Percentiles rank a stretch among this genome's conserved stretches.
These are phyloP conservation scores for Zaprionus kolodkinae DNA, from an alignment of 1,140 invertebrate genomes.

Conservation along the genomic window DNA sequence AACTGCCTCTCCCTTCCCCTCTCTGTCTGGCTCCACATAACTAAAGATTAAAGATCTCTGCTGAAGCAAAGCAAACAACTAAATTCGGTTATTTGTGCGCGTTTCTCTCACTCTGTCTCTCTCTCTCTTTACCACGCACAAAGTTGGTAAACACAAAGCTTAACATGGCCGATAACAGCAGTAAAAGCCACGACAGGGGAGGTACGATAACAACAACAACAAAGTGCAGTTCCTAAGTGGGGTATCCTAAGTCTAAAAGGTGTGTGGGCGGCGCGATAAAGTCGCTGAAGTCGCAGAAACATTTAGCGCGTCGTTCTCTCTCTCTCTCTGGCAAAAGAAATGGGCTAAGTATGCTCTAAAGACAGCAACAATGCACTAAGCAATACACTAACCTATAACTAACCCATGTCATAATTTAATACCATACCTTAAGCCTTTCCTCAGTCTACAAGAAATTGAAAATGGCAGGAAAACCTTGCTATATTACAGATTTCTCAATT, in stretches of 20 bases:
- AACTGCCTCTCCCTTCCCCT: background rate
- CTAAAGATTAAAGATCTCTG: slow-evolving; percentile 40
- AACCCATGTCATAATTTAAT: too few species aligned
- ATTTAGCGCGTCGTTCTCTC: slow-evolving; percentile 9
- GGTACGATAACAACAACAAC: slow-evolving; percentile 11
- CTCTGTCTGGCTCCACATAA: slow-evolving; percentile 1
- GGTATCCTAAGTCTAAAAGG: slow-evolving; percentile 33
- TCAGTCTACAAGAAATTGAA: too few species aligned
- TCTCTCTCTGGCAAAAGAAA: background rate
- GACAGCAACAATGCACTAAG: background rate
- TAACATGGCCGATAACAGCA: slow-evolving; percentile 30
- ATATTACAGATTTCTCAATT: background rate
- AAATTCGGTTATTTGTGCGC: slow-evolving; percentile 65
- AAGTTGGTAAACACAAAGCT: slow-evolving; percentile 52
- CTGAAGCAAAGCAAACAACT: slow-evolving; percentile 22
- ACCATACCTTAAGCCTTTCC: too few species aligned
- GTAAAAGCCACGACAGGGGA: background rate
- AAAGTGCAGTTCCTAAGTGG: background rate
- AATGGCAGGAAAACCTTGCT: too few species aligned
- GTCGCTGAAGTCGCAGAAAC: slow-evolving; percentile 25
- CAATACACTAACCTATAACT: background rate
- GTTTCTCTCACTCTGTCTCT: slow-evolving; percentile 28
- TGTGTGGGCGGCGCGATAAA: slow-evolving; percentile 37
- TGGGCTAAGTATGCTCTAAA: slow-evolving; percentile 6
- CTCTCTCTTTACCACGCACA: slow-evolving; percentile 20